Percentiles rank a stretch among this genome's conserved stretches.
Evolutionary conservation across 2,113 vertebrate genomes (phyloP).

Genomic region (Scartelaos histophorus): DNA sequence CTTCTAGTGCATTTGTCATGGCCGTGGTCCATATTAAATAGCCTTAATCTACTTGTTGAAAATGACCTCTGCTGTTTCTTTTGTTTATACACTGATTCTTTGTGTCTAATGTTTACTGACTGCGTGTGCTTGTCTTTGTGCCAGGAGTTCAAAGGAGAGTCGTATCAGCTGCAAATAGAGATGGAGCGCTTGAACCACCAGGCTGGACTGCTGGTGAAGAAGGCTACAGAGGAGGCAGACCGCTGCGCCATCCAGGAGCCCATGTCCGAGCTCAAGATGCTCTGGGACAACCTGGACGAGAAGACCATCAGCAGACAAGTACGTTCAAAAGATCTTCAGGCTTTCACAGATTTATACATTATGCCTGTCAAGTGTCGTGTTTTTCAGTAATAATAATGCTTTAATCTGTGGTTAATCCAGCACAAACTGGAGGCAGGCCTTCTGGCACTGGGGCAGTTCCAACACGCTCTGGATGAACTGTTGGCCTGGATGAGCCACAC

Average conservation of each 20-base stretch:
- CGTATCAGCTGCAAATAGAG: constrained; percentile 97
- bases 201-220: constrained; percentile 90
- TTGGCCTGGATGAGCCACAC: constrained; percentile 93
- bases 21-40: not conserved
- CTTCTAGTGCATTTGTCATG: constrained; percentile 59
- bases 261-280: constrained; percentile 87
- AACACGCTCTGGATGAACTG: constrained; percentile 94
- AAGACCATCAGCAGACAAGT: constrained; percentile 95
- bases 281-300: constrained; percentile 91
- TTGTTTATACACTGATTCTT: constrained; percentile 4
- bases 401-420: constrained; percentile 77
- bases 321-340: constrained; percentile 51
- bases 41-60: constrained; percentile 32
- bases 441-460: constrained; percentile 95
- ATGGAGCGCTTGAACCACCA: constrained; percentile 96
- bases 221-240: constrained; percentile 86
- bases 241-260: constrained; percentile 90
- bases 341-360: not conserved
- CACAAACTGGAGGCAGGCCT: constrained; percentile 96
- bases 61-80: not conserved
- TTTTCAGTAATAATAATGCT: constrained; percentile 33
- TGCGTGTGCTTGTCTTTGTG: constrained; percentile 27
- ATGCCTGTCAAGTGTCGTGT: constrained; percentile 28
- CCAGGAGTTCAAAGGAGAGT: constrained; percentile 93
- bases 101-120: constrained; percentile 42